Conservation (phyloP, 2,113 vertebrate species). For the Callorhinus ursinus region DNA sequence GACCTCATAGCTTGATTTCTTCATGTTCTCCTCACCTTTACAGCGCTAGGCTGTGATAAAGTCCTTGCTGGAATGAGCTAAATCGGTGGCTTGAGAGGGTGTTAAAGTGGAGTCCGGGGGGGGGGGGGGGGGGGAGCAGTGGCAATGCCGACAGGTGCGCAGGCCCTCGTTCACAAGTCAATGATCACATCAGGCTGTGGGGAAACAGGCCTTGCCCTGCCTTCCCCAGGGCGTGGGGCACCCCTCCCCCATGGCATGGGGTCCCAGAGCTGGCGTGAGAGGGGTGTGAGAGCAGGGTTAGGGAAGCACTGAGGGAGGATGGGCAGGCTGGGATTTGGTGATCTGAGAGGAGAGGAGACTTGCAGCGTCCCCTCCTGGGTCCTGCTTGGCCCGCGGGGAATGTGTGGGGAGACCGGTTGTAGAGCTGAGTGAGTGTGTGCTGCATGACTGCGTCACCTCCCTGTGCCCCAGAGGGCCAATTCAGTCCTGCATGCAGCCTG, state of each 20-base stretch:
- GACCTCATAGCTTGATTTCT: conserved; percentile 73
- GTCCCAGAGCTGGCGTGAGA: neutral
- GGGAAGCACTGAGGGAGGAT: neutral
- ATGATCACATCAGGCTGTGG: neutral
- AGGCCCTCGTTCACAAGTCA: neutral
- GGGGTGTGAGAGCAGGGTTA: neutral
- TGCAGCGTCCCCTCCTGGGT: neutral
- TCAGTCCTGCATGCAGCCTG: neutral
- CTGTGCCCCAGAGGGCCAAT: neutral
- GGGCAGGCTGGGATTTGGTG: neutral
- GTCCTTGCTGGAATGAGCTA: neutral
- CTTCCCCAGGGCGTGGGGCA: neutral
- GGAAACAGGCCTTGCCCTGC: neutral
- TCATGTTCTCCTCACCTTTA: conserved; percentile 67
- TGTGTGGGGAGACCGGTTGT: neutral
- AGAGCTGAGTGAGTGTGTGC: neutral
- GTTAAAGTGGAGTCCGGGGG: neutral
- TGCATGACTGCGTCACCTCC: neutral
- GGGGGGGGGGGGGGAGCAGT: neutral
- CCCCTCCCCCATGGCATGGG: neutral
- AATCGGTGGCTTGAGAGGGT: neutral
- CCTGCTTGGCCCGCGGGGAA: neutral
- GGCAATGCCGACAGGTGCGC: neutral
- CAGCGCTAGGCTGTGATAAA: neutral
- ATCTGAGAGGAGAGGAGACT: neutral